phyloP scores from a whole-genome alignment of 2,888 invertebrate genomes.

The Lacanobia wlatinum region DNA sequence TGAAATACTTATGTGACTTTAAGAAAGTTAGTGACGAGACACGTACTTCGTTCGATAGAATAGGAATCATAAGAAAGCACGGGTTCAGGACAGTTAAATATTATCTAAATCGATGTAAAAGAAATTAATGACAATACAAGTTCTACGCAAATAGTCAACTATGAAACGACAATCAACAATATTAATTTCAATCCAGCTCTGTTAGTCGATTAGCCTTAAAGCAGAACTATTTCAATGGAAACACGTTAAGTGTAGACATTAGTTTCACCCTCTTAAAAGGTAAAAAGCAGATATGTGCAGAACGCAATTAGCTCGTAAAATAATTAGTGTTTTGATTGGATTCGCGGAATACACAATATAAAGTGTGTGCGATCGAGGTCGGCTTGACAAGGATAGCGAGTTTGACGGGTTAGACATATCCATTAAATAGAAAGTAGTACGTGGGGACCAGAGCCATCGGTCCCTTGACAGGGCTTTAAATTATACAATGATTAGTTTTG shows the following conservation, averaged over 20 bases:
- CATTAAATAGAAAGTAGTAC: constrained; percentile 76
- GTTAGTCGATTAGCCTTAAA: background rate
- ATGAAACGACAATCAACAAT: background rate
- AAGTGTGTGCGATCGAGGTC: constrained; percentile 68
- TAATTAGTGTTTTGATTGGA: constrained; percentile 67
- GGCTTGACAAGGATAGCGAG: constrained; percentile 72
- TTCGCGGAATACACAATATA: constrained; percentile 66
- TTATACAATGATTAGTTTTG: constrained; percentile 73
- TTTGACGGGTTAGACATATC: constrained; percentile 75
- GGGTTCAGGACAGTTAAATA: too few relatives aligned
- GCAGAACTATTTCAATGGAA: constrained; percentile 27
- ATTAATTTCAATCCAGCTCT: background rate
- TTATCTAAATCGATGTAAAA: background rate
- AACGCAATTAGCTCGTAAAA: constrained; percentile 58
- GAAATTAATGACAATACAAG: background rate
- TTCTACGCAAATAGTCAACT: background rate
- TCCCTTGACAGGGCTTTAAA: constrained; percentile 72
- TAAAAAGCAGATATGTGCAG: constrained; percentile 30
- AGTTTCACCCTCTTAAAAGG: constrained; percentile 37
- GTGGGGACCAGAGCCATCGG: constrained; percentile 66
- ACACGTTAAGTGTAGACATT: constrained; percentile 4
- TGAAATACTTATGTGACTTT: constrained; percentile 21
- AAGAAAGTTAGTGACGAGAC: background rate
- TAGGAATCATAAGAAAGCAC: background rate
- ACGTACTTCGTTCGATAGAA: background rate